phyloP scores from a whole-genome alignment of 2,797 vertebrate species.

The Propithecus perrieri region DNA sequence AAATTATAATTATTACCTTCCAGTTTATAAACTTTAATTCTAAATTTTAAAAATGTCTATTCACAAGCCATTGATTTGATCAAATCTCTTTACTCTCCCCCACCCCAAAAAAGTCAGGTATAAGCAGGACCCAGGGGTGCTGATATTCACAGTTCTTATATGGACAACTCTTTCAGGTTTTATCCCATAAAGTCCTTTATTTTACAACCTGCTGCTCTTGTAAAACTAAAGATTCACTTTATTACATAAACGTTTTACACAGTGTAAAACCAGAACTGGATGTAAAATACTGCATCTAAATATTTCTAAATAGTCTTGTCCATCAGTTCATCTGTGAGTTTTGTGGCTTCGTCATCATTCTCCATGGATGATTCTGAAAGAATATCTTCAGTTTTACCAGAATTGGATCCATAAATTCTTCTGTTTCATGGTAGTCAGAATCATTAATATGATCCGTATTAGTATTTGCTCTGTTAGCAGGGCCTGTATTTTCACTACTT shows the following conservation, averaged over 20 bases:
- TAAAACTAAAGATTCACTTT: conserved; percentile 83
- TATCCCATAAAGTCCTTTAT: no score
- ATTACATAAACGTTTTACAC: conserved; percentile 85
- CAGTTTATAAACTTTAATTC: no score
- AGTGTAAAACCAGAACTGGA: conserved; percentile 88
- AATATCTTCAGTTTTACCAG: conserved; percentile 86
- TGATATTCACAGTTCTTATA: no score
- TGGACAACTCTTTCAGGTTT: no score
- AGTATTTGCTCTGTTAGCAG: no score
- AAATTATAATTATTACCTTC: no score
- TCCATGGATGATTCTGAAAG: conserved; percentile 89
- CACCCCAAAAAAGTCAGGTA: no score
- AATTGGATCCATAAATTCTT: conserved; percentile 83
- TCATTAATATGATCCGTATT: background rate
- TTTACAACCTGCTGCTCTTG: conserved; percentile 60
- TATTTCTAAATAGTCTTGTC: conserved; percentile 90
- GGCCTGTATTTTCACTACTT: conserved; percentile 73
- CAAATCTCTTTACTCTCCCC: no score
- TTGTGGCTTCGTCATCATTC: conserved; percentile 89
- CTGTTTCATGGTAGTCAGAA: conserved; percentile 84
- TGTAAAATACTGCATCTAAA: conserved; percentile 81
- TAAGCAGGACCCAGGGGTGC: no score
- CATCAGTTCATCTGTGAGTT: conserved; percentile 92
- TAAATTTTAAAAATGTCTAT: no score
- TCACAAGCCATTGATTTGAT: no score